These are phyloP conservation scores for Protophormia terraenovae DNA, from an alignment of 2,888 invertebrate genomes.

Conservation along the genomic window DNA sequence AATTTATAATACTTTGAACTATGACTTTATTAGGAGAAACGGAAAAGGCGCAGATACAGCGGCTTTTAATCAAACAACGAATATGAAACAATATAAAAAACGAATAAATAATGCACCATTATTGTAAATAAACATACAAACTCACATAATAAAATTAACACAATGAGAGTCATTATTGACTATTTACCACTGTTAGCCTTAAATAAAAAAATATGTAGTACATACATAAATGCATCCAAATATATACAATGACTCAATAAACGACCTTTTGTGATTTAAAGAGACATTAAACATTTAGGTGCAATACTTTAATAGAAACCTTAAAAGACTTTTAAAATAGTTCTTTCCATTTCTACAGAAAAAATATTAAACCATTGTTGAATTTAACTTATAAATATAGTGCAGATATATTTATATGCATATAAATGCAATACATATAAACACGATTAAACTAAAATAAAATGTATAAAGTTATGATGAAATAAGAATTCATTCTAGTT, in stretches of 20 bases:
- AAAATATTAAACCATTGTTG: no score
- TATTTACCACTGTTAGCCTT: neutral
- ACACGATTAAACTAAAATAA: no score
- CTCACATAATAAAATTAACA: neutral
- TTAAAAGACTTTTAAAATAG: no score
- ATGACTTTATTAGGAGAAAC: constrained; percentile 54
- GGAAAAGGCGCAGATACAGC: constrained; percentile 16
- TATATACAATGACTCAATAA: neutral
- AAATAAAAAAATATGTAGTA: neutral
- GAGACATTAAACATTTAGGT: constrained; percentile 28
- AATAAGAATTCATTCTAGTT: neutral
- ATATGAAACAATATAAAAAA: constrained; percentile 15
- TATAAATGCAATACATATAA: no score
- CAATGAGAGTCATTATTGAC: constrained; percentile 57
- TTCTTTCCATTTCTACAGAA: no score
- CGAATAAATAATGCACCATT: neutral
- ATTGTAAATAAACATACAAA: neutral
- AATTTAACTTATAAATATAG: no score
- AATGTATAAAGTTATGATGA: no score
- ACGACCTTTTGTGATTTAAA: constrained; percentile 39
- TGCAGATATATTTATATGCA: no score
- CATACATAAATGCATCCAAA: neutral
- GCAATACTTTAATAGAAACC: no score
- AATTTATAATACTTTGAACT: constrained; percentile 40
- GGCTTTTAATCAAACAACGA: constrained; percentile 43